Percentiles rank a stretch among this genome's conserved stretches.
Conservation (phyloP, 2,888 invertebrate species). For the Acronicta leporina region DNA sequence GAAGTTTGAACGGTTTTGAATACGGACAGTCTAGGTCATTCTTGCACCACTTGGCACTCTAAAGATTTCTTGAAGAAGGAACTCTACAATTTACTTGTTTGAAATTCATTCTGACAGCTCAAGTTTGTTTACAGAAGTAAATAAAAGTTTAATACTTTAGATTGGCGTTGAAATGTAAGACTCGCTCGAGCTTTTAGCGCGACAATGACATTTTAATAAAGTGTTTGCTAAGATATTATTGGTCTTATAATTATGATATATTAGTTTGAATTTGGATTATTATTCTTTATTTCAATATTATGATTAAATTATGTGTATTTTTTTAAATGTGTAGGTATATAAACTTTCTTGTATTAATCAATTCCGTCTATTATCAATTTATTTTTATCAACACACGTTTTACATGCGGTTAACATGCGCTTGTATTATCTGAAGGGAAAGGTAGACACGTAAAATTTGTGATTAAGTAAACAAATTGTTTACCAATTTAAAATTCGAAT, state of each 20-base stretch:
- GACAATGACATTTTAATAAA: slow-evolving; percentile 31
- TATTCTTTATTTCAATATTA: no score
- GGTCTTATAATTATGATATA: slow-evolving; percentile 25
- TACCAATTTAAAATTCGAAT: no score
- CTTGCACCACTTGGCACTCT: slow-evolving; percentile 64
- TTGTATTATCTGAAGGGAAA: no score
- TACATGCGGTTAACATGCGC: no score
- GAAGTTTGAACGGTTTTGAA: slow-evolving; percentile 12
- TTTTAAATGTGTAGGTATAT: no score
- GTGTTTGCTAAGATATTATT: slow-evolving; percentile 19
- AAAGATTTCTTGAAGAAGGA: slow-evolving; percentile 76
- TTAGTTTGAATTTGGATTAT: slow-evolving; percentile 14
- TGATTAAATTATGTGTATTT: no score
- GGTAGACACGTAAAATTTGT: no score
- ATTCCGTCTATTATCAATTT: no score
- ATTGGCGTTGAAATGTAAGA: slow-evolving; percentile 64
- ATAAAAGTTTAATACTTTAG: slow-evolving; percentile 73
- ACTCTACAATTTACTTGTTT: slow-evolving; percentile 78
- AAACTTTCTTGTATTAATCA: no score
- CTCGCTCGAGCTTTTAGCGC: slow-evolving; percentile 45
- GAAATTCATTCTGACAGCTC: slow-evolving; percentile 77
- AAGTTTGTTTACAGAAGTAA: slow-evolving; percentile 73
- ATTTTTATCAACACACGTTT: no score
- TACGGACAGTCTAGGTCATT: slow-evolving; percentile 62
- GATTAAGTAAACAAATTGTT: no score